Evolutionary conservation across 2,888 invertebrate genomes (phyloP).

Genomic region (Torymus tubicola): DNA sequence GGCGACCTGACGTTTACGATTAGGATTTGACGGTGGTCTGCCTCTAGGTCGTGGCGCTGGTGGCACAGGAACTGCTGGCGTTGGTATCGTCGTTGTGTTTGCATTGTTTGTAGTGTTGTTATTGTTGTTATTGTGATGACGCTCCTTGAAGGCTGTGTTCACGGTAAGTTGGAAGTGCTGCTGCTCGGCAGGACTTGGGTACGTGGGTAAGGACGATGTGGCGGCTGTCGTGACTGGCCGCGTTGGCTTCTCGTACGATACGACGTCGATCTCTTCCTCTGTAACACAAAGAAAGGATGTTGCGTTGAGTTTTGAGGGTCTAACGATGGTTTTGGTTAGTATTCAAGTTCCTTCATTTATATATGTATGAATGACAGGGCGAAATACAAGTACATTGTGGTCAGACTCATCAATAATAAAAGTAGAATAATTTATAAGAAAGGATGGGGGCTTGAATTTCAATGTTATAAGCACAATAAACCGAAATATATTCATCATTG

Average conservation of each 20-base stretch:
- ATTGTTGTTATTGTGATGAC: slow-evolving; percentile 59
- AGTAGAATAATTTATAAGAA: too few species aligned
- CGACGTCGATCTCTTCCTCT: slow-evolving; percentile 90
- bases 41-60: slow-evolving; percentile 57
- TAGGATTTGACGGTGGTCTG: slow-evolving; percentile 55
- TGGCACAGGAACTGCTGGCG: slow-evolving; percentile 40
- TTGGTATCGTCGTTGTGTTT: slow-evolving; percentile 72
- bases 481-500: too few species aligned
- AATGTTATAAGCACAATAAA: too few species aligned
- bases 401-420: too few species aligned
- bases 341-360: too few species aligned
- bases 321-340: too few species aligned
- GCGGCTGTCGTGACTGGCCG: slow-evolving; percentile 29
- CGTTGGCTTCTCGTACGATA: slow-evolving; percentile 80
- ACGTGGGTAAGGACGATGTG: slow-evolving; percentile 80
- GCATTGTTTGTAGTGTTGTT: slow-evolving; percentile 76
- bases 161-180: slow-evolving; percentile 78
- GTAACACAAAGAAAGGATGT: slow-evolving; percentile 75
- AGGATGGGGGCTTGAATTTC: too few species aligned
- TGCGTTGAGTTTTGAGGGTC: too few species aligned
- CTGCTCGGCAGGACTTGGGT: slow-evolving; percentile 84
- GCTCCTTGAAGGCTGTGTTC: slow-evolving; percentile 58
- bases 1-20: slow-evolving; percentile 44
- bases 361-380: too few species aligned
- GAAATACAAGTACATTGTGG: too few species aligned